Conservation (phyloP, 2,888 invertebrate species). For the Euphydryas editha region DNA sequence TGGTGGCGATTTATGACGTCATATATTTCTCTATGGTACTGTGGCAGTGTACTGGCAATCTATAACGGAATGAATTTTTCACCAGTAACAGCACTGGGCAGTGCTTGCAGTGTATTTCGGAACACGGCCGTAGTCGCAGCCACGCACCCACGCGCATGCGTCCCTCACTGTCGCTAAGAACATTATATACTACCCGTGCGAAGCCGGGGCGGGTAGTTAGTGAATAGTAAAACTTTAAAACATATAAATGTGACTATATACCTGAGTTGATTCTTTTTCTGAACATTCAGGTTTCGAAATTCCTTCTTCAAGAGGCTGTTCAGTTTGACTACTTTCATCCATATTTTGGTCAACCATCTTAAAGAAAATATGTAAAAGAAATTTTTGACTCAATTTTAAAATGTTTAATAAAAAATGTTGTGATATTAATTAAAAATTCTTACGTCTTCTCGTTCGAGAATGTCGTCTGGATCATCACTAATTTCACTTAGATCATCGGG, state of each 20-base stretch:
- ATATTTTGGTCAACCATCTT: slow-evolving; percentile 75
- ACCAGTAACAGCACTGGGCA: no score
- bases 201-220: no score
- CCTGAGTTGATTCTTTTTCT: slow-evolving; percentile 76
- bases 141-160: no score
- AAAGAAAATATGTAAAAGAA: slow-evolving; percentile 30
- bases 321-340: slow-evolving; percentile 72
- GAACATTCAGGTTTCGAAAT: slow-evolving; percentile 62
- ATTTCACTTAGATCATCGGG: slow-evolving; percentile 93
- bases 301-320: slow-evolving; percentile 59
- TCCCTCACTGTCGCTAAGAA: no score
- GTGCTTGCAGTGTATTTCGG: no score
- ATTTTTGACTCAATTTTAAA: background rate
- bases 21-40: no score
- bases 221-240: background rate
- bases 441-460: slow-evolving; percentile 90
- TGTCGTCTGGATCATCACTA: slow-evolving; percentile 95
- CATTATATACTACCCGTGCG: no score
- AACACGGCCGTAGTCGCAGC: no score
- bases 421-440: slow-evolving; percentile 43
- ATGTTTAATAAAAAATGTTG: background rate
- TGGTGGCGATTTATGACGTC: no score
- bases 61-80: no score
- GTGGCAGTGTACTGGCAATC: no score
- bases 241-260: slow-evolving; percentile 37